Percentiles rank a stretch among this genome's conserved stretches.
Conservation (phyloP, 30 jellyfish, hydroid and myxozoan species). For the Hydractinia echinata region DNA sequence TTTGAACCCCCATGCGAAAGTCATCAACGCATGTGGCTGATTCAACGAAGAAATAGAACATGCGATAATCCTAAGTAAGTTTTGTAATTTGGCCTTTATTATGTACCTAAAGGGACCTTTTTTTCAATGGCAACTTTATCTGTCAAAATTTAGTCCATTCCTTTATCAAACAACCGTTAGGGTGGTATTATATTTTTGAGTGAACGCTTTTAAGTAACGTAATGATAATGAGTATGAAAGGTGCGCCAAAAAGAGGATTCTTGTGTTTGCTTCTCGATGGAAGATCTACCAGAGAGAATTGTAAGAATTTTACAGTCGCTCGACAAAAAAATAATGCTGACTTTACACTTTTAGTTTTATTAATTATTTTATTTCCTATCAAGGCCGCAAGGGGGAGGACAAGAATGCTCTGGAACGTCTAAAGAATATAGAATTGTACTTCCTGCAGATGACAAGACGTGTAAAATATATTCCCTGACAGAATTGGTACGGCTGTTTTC, state of each 20-base stretch:
- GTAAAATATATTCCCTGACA: constrained; percentile 11
- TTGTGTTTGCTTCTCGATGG: too few species aligned
- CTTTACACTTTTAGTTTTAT: background rate
- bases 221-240: too few species aligned
- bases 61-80: constrained; percentile 38
- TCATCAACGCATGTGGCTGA: background rate
- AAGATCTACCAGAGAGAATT: too few species aligned
- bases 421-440: constrained; percentile 6
- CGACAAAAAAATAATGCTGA: background rate
- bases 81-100: background rate
- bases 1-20: constrained; percentile 35
- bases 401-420: constrained; percentile 3
- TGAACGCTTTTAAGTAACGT: too few species aligned
- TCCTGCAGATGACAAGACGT: background rate
- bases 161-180: too few species aligned
- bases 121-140: too few species aligned
- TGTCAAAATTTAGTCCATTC: too few species aligned
- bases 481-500: constrained; percentile 10
- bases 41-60: constrained; percentile 33
- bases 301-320: too few species aligned
- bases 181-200: too few species aligned
- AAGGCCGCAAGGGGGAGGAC: constrained; percentile 31
- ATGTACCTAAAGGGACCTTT: too few species aligned
- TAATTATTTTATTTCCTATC: background rate
- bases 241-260: too few species aligned